Conservation (phyloP, 2,113 vertebrate genomes). For the Sialia sialis region DNA sequence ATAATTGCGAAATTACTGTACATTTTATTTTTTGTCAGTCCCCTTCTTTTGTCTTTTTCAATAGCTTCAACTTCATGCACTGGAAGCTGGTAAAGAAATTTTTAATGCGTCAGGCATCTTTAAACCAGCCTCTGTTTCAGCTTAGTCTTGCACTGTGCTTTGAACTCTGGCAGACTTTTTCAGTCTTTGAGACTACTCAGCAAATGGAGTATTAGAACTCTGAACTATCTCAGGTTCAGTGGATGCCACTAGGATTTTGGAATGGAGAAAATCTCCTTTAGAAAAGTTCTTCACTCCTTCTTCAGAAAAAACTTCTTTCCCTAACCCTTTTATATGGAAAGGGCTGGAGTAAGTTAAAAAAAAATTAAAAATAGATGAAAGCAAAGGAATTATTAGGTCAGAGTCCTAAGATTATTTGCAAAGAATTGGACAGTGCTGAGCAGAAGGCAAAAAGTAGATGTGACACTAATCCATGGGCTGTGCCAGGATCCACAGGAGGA, state of each 20-base stretch:
- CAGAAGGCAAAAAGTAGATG: neutral
- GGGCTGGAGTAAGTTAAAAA: neutral
- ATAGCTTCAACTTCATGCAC: neutral
- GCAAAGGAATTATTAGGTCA: neutral
- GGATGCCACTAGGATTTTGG: neutral
- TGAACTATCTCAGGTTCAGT: neutral
- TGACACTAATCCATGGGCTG: neutral
- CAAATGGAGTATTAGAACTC: neutral
- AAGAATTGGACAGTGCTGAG: neutral
- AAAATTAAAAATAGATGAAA: neutral
- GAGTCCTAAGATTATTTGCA: neutral
- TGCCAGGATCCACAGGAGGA: neutral
- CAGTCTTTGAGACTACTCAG: neutral
- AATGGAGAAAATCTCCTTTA: neutral
- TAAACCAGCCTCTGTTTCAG: neutral
- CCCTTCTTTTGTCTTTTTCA: neutral
- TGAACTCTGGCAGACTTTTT: neutral
- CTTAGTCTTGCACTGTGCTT: neutral
- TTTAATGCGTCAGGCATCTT: neutral
- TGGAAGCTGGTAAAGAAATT: neutral
- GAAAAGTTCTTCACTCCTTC: neutral
- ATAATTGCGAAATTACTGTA: no score
- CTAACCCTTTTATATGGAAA: neutral
- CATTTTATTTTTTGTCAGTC: neutral
- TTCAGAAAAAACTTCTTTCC: neutral